These are phyloP conservation scores for Nanorana parkeri DNA, from an alignment of 2,113 vertebrate species.

Conservation along the genomic window DNA sequence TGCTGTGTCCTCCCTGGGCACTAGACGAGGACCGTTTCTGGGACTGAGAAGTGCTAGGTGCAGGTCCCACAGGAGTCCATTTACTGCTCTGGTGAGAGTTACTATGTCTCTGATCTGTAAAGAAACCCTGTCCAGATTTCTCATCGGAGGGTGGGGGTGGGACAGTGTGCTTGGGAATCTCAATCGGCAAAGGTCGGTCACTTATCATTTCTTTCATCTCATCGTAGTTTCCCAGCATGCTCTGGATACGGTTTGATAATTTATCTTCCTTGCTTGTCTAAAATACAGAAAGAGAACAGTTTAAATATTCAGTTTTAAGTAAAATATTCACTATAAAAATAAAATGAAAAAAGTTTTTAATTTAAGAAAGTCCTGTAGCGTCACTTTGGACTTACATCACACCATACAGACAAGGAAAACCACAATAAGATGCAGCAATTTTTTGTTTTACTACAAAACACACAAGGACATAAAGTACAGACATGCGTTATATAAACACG, in stretches of 20 bases:
- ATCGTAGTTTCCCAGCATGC: conserved; percentile 98
- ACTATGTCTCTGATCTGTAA: conserved; percentile 86
- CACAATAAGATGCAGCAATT: too few species aligned
- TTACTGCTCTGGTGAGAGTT: conserved; percentile 89
- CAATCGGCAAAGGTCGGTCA: conserved; percentile 84
- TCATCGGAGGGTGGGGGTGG: conserved; percentile 89
- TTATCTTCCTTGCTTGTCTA: conserved; percentile 98
- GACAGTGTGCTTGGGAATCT: conserved; percentile 83
- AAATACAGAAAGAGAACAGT: background rate
- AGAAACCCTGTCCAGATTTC: conserved; percentile 83
- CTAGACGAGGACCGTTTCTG: conserved; percentile 85
- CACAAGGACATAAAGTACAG: too few species aligned
- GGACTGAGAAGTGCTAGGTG: conserved; percentile 83
- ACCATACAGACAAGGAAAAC: too few species aligned
- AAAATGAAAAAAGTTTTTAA: too few species aligned
- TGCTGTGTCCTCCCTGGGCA: conserved; percentile 78
- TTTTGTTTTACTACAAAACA: too few species aligned
- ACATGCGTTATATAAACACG: too few species aligned
- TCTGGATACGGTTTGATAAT: conserved; percentile 97
- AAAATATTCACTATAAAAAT: too few species aligned
- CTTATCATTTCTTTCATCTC: conserved; percentile 96
- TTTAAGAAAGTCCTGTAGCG: too few species aligned
- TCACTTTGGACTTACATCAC: too few species aligned
- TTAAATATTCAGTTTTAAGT: too few species aligned
- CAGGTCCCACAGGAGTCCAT: conserved; percentile 95